Base-by-base conservation (phyloP, 2,113 vertebrate species). In the Xenotilapia flavipinnis region DNA sequence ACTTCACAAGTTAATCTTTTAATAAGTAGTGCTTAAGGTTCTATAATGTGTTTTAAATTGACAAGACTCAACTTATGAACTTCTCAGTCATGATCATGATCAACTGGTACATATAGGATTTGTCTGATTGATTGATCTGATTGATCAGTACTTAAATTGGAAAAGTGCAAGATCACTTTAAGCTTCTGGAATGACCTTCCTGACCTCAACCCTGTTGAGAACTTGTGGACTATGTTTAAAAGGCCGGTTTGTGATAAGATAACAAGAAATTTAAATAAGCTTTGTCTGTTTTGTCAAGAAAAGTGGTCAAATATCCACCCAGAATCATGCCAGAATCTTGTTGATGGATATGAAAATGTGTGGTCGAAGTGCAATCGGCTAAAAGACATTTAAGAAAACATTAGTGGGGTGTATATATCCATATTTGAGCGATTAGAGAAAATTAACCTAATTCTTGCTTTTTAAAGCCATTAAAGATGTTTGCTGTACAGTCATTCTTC, bases 241-340 rank as follows among this genome's bases (percentile, higher is more conserved):
- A 73, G 38, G 38, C 5, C 2, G 0, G 5, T 10, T 15, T 17
- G 13, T 17, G 38, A 0, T 23, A 70, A 42, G 38, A 70, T 42
- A 42, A 0, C n/a, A 1, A 70, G 0, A 23, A 73, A 42, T 45
- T 26, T 3, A 45, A 45, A 0, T 45, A 23, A 45, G 0, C 15
- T 11, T 0, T 60, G 56, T 60, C 9, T 60, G 28, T 60, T 33
- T 60, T 60, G 58, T 4, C 15, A 33, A 60, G 56, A 33, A 42
- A 23, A 70, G 13, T 70, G 38, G 65, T 42, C 38, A 73, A 73
- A 42, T 15, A 6, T 45, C 21, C 40, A 73, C 13, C 21, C 68
- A 73, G 21, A 73, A 17, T 26, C 23, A 73, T 17, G 21, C 7
- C n/a, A 36, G n/a, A 23, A 42, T 23, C 8, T 15, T 73, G 0